phyloP scores from a whole-genome alignment of 2,113 vertebrate species.

The Rhizomys pruinosus region DNA sequence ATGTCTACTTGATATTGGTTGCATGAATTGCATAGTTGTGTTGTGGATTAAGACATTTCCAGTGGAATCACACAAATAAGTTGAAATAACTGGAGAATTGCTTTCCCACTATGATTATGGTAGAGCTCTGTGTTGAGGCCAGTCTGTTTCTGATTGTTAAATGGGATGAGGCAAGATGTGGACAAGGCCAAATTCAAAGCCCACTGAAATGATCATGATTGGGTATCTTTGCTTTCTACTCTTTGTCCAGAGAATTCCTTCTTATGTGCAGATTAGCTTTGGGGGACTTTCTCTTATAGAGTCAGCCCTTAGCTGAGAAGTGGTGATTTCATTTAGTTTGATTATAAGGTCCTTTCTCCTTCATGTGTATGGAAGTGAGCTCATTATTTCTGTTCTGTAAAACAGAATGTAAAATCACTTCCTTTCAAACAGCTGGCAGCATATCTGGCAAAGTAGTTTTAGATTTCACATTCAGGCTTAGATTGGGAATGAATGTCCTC shows the following conservation, averaged over 20 bases:
- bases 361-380: conserved; percentile 51
- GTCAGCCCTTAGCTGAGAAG: neutral
- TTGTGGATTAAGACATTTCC: conserved; percentile 25
- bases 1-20: conserved; percentile 42
- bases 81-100: conserved; percentile 44
- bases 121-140: conserved; percentile 12
- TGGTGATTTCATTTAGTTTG: conserved; percentile 37
- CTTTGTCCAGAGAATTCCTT: neutral
- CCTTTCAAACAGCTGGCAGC: conserved; percentile 37
- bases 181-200: conserved; percentile 25
- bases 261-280: conserved; percentile 31
- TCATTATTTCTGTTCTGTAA: conserved; percentile 56
- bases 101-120: conserved; percentile 41
- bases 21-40: neutral
- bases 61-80: conserved; percentile 35
- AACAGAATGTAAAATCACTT: conserved; percentile 60
- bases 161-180: conserved; percentile 21
- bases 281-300: conserved; percentile 26
- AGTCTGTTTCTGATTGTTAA: conserved; percentile 53
- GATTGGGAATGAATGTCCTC: neutral
- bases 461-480: conserved; percentile 35
- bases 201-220: conserved; percentile 7
- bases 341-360: neutral
- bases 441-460: conserved; percentile 36
- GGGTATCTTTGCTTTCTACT: neutral